A percentile compares a stretch with the other conserved stretches of the same genome.
Conservation (phyloP, 53 echinoderm and acorn worm genomes). For the Pentamera pediparva region DNA sequence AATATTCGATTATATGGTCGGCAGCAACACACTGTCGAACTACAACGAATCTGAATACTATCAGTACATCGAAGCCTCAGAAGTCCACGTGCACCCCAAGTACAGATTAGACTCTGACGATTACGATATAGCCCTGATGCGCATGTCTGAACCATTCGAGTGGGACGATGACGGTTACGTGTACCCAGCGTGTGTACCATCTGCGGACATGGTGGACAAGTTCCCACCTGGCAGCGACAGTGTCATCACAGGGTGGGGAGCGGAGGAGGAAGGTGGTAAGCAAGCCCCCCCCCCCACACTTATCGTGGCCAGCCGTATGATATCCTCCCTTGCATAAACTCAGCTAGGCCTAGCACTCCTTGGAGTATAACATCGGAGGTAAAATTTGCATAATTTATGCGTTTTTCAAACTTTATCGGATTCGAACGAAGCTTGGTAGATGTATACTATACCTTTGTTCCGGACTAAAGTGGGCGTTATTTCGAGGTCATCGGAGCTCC, state of each 20-base stretch:
- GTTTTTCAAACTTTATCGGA: too few species aligned
- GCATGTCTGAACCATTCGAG: conserved; percentile 20
- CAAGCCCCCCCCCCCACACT: too few species aligned
- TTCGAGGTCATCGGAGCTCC: too few species aligned
- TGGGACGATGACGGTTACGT: conserved; percentile 20
- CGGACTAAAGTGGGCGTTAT: too few species aligned
- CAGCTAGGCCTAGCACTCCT: too few species aligned
- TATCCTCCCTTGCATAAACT: too few species aligned
- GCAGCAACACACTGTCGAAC: conserved; percentile 26
- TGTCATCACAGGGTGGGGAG: conserved; percentile 53
- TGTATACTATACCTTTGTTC: too few species aligned
- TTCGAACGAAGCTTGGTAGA: too few species aligned
- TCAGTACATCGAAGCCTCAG: conserved; percentile 20
- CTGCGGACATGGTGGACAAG: conserved; percentile 19
- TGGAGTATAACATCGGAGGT: too few species aligned
- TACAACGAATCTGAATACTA: conserved; percentile 29
- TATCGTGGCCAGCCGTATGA: too few species aligned
- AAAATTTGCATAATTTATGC: too few species aligned
- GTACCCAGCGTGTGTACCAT: conserved; percentile 46
- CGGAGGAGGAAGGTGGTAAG: conserved; percentile 45
- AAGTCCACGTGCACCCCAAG: conserved; percentile 54
- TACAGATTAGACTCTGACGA: conserved; percentile 21
- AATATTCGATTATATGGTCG: conserved; percentile 50
- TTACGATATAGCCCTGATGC: conserved; percentile 52
- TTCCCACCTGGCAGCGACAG: conserved; percentile 5